A percentile compares a stretch with the other conserved stretches of the same genome.
Conservation (phyloP, 2,797 vertebrate species). For the Chromis chromis region DNA sequence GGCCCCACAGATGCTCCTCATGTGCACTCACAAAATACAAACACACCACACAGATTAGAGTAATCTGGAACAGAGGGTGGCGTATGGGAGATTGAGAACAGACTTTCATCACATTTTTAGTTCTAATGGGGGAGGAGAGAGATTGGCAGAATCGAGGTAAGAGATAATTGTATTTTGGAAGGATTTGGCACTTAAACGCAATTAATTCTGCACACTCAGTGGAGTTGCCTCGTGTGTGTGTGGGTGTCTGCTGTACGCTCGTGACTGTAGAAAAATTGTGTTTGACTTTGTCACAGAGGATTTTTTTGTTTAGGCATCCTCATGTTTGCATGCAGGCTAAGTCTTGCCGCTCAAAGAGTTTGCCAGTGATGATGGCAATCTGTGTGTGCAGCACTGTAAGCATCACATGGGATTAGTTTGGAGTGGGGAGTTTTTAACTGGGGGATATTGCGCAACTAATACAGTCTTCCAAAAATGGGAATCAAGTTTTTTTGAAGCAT, state of each 20-base stretch:
- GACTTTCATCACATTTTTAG: constrained; percentile 52
- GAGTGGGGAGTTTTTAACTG: constrained; percentile 44
- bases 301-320: constrained; percentile 11
- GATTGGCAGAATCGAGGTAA: not conserved
- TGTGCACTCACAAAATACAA: constrained; percentile 5
- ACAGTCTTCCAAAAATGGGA: constrained; percentile 50
- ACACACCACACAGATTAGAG: constrained; percentile 57
- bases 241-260: not conserved
- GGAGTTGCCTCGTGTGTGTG: not conserved
- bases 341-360: constrained; percentile 34
- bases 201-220: constrained; percentile 13
- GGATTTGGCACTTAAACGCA: constrained; percentile 32
- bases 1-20: constrained; percentile 21
- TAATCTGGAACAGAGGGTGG: constrained; percentile 64
- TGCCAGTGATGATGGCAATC: constrained; percentile 36
- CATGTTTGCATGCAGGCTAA: constrained; percentile 16
- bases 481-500: constrained; percentile 18
- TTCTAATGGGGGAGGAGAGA: constrained; percentile 8
- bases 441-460: constrained; percentile 43
- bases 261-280: not conserved
- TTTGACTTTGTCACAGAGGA: constrained; percentile 8
- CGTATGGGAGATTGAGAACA: constrained; percentile 43
- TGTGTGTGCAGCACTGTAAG: constrained; percentile 15
- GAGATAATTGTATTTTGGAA: constrained; percentile 42
- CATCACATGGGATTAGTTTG: constrained; percentile 56